A percentile compares a stretch with the other conserved stretches of the same genome.
These are phyloP conservation scores for Mermis nigrescens DNA, from an alignment of 2,888 invertebrate species.

Conservation along the genomic window DNA sequence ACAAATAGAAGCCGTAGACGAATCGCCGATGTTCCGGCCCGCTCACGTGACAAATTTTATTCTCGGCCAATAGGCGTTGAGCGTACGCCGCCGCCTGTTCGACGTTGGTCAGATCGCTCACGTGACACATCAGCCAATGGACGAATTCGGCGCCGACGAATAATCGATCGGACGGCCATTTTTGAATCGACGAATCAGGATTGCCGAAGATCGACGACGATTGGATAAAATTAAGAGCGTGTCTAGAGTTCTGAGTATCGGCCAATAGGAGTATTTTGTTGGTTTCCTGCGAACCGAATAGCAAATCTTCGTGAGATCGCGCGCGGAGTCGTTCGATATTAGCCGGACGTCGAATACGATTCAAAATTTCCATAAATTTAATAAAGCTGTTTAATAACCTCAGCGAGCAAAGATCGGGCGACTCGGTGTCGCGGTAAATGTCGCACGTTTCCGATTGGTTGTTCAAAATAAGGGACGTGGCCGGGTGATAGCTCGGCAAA, in stretches of 20 bases:
- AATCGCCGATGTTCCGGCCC: conserved; percentile 53
- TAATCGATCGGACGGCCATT: neutral
- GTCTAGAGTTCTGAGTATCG: neutral
- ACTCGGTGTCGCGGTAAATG: conserved; percentile 48
- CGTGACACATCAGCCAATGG: conserved; percentile 58
- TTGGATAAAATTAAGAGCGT: neutral
- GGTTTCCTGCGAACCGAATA: neutral
- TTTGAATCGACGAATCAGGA: neutral
- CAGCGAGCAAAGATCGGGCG: conserved; percentile 38
- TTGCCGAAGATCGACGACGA: neutral
- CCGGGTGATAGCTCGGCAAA: conserved; percentile 44
- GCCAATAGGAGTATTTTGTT: neutral
- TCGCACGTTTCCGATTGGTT: conserved; percentile 48
- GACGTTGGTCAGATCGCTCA: conserved; percentile 49
- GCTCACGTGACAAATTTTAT: conserved; percentile 8
- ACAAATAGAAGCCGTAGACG: conserved; percentile 75
- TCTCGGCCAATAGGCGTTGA: neutral
- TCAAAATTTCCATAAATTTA: conserved; percentile 57
- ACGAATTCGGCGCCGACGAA: conserved; percentile 79
- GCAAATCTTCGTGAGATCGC: too few species aligned
- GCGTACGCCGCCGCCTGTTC: conserved; percentile 44
- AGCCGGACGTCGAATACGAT: conserved; percentile 58
- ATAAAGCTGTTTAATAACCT: conserved; percentile 33
- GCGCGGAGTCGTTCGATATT: neutral
- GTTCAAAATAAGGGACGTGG: neutral